Evolutionary conservation across 1,140 invertebrate species (phyloP).

Genomic region (Drosophila pectinifera): DNA sequence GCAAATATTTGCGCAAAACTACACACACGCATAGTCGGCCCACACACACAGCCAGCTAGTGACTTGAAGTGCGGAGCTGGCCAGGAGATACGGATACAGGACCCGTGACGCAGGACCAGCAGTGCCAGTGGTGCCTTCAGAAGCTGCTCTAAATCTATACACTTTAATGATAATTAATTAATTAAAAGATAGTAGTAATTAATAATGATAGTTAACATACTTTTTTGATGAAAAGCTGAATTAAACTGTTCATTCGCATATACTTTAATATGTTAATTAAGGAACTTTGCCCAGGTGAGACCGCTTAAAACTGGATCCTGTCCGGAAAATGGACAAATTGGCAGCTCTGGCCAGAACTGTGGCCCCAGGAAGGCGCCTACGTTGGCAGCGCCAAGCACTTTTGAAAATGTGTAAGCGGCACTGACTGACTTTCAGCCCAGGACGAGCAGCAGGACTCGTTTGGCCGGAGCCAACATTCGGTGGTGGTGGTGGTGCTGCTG

Average conservation of each 20-base stretch:
- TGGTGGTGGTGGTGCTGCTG: conserved; percentile 37
- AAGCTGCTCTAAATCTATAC: not conserved
- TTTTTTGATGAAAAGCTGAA: no score
- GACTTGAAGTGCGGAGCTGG: conserved; percentile 75
- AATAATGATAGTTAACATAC: no score
- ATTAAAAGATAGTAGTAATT: no score
- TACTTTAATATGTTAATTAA: not conserved
- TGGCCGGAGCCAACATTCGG: conserved; percentile 78
- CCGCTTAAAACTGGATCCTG: not conserved
- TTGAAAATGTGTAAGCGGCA: conserved; percentile 81
- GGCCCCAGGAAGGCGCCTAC: conserved; percentile 36
- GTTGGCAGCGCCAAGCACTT: conserved; percentile 71
- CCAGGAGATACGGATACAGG: conserved; percentile 46
- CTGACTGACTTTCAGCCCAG: conserved; percentile 75
- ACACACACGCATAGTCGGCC: conserved; percentile 65
- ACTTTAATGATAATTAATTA: not conserved
- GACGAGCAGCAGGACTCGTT: conserved; percentile 57
- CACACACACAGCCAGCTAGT: conserved; percentile 37
- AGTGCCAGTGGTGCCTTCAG: not conserved
- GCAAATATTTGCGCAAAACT: conserved; percentile 87
- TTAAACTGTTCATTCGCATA: no score
- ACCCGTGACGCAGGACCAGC: not conserved
- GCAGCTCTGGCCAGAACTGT: conserved; percentile 12
- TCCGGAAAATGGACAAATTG: conserved; percentile 1
- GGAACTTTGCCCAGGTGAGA: not conserved